Percentiles rank a stretch among this genome's conserved stretches.
Conservation (phyloP, 2,113 vertebrate genomes). For the Jacana jacana region DNA sequence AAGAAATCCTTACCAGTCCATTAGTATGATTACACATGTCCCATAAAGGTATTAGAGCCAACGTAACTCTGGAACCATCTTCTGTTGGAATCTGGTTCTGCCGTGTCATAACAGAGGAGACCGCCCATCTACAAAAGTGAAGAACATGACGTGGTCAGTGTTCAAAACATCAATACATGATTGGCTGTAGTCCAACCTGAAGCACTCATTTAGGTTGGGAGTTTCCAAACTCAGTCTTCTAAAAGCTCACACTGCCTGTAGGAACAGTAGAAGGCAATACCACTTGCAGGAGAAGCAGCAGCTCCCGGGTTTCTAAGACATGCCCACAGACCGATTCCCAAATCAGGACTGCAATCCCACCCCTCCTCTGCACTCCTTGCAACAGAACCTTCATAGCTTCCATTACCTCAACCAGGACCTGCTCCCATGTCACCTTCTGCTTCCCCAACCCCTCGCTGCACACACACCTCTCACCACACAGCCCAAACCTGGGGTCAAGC, state of each 20-base stretch:
- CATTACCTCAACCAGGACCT: neutral
- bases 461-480: fast-evolving
- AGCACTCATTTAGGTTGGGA: neutral
- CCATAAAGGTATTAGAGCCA: conserved; percentile 97
- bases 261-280: neutral
- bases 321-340: neutral
- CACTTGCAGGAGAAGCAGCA: neutral
- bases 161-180: neutral
- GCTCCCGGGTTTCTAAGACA: neutral
- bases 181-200: neutral
- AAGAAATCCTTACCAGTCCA: conserved; percentile 85
- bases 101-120: conserved; percentile 97
- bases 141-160: neutral
- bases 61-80: conserved; percentile 91
- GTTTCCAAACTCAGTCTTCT: neutral
- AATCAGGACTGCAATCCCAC: neutral
- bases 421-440: neutral
- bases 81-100: conserved; percentile 99
- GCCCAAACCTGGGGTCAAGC: neutral
- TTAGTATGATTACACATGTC: conserved; percentile 99
- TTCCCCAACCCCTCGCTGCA: neutral
- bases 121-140: conserved; percentile 85
- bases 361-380: neutral
- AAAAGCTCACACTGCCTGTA: neutral
- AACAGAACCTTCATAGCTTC: neutral